phyloP scores from a whole-genome alignment of 1,140 invertebrate species.

The Paraescarpia echinospica region DNA sequence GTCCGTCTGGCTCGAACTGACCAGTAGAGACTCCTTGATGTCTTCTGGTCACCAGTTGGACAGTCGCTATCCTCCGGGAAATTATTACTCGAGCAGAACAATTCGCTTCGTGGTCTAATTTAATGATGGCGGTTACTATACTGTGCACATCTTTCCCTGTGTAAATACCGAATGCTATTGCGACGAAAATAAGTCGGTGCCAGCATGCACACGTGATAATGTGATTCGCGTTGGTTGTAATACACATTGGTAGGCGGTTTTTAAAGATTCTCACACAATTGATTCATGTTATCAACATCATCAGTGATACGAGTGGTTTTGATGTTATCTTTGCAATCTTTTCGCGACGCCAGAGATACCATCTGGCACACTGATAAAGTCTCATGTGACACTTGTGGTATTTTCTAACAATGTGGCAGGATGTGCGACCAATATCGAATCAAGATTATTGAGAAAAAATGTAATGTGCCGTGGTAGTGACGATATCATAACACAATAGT shows the following conservation, averaged over 20 bases:
- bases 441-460: background rate
- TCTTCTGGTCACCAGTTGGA: background rate
- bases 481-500: no score
- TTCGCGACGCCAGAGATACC: background rate
- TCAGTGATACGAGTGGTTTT: background rate
- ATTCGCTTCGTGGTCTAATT: background rate
- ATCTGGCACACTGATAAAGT: background rate
- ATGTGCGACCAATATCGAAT: background rate
- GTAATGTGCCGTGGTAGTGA: background rate
- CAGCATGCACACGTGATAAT: background rate
- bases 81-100: background rate
- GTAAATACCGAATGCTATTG: background rate
- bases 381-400: background rate
- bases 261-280: no score
- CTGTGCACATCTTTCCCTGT: background rate
- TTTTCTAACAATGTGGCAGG: background rate
- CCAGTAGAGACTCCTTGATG: background rate
- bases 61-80: background rate
- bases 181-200: background rate
- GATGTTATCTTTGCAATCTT: background rate
- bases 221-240: background rate
- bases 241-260: no score
- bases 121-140: background rate
- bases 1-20: background rate
- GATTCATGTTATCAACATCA: background rate